Conservation (phyloP, 1,140 invertebrate genomes). For the Drosophila rufa region DNA sequence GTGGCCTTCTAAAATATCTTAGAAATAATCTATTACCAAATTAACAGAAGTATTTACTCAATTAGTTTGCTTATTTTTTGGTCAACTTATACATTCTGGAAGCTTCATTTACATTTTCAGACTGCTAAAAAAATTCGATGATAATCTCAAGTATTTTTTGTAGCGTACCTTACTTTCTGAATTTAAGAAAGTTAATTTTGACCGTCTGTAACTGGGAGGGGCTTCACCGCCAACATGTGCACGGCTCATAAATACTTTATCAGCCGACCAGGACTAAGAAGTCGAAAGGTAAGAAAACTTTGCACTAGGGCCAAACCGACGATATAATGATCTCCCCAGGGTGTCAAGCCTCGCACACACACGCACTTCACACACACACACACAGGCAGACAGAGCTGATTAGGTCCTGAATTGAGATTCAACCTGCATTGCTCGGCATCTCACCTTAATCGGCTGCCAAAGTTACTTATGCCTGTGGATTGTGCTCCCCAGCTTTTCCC, state of each 20-base stretch:
- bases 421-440: constrained; percentile 73
- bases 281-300: constrained; percentile 68
- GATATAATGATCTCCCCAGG: constrained; percentile 81
- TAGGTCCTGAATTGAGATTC: constrained; percentile 75
- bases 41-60: background rate
- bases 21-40: background rate
- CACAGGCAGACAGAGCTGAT: constrained; percentile 50
- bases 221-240: constrained; percentile 39
- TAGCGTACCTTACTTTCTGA: background rate
- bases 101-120: background rate
- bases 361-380: background rate
- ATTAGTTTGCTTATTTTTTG: too few relatives aligned
- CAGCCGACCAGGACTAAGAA: constrained; percentile 60
- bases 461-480: constrained; percentile 76
- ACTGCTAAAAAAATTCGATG: background rate
- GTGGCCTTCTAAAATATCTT: too few relatives aligned
- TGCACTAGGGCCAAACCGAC: constrained; percentile 57
- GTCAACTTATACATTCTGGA: too few relatives aligned
- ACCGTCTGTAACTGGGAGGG: constrained; percentile 3
- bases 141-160: background rate
- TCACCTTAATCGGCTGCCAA: constrained; percentile 82
- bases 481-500: constrained; percentile 20
- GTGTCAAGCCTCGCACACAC: constrained; percentile 34
- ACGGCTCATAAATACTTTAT: constrained; percentile 77
- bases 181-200: constrained; percentile 19